Conservation (phyloP, 2,888 invertebrate genomes). For the Diploptera punctata region DNA sequence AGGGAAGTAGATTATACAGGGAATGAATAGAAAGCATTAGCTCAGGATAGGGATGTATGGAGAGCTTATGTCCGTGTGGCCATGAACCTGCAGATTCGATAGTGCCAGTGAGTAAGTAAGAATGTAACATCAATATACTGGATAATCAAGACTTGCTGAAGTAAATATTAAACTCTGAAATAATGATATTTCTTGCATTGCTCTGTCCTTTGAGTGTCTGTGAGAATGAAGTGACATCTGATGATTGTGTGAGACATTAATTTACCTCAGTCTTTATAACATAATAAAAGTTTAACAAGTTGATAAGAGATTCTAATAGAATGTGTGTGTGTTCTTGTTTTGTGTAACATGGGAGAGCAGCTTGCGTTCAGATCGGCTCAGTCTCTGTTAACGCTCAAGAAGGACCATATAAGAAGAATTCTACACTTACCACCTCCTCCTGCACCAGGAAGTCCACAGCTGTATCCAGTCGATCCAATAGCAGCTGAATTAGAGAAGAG, state of each 20-base stretch:
- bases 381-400: slow-evolving; percentile 73
- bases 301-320: background rate
- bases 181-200: background rate
- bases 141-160: too few species aligned
- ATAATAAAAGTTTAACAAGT: background rate
- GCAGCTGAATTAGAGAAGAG: slow-evolving; percentile 62
- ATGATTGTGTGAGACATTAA: background rate
- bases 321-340: background rate
- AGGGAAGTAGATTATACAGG: too few species aligned
- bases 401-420: slow-evolving; percentile 72
- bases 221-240: background rate
- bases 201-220: slow-evolving; percentile 1
- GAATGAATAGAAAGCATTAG: too few species aligned
- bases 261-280: background rate
- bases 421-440: slow-evolving; percentile 58
- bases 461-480: slow-evolving; percentile 50
- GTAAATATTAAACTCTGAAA: too few species aligned
- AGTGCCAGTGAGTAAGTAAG: too few species aligned
- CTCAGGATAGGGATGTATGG: too few species aligned
- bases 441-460: slow-evolving; percentile 45
- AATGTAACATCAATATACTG: too few species aligned
- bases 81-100: too few species aligned
- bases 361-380: slow-evolving; percentile 76
- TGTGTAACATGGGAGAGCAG: slow-evolving; percentile 53
- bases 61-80: too few species aligned